These are phyloP conservation scores for Pseudomyrmex concolor DNA, from an alignment of 1,140 invertebrate species.

Conservation along the genomic window DNA sequence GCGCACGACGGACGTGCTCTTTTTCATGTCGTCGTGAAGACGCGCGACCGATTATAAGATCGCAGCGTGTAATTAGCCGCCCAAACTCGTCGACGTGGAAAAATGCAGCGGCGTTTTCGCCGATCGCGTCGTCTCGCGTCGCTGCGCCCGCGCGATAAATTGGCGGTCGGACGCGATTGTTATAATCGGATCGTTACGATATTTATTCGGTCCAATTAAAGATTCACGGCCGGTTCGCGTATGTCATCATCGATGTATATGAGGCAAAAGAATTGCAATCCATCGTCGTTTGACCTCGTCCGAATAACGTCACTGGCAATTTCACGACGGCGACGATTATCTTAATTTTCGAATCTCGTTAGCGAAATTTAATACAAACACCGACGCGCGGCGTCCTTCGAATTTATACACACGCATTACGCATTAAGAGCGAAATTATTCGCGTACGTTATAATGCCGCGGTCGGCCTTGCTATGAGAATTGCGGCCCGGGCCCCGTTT, in stretches of 20 bases:
- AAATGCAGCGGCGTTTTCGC: slow-evolving; percentile 32
- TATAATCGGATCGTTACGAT: slow-evolving; percentile 33
- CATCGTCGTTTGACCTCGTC: slow-evolving; percentile 29
- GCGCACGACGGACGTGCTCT: not conserved
- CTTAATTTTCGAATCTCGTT: slow-evolving; percentile 59
- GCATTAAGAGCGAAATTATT: slow-evolving; percentile 59
- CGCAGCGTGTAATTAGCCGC: slow-evolving; percentile 62
- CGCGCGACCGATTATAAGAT: slow-evolving; percentile 49
- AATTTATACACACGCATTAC: slow-evolving; percentile 52
- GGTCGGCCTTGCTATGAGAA: slow-evolving; percentile 63
- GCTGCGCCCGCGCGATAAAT: slow-evolving; percentile 8
- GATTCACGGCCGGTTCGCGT: slow-evolving; percentile 19
- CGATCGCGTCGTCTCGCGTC: not conserved
- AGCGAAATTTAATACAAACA: slow-evolving; percentile 58
- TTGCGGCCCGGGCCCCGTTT: slow-evolving; percentile 50
- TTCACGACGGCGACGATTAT: slow-evolving; percentile 34
- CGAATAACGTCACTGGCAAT: slow-evolving; percentile 48
- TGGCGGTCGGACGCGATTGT: slow-evolving; percentile 9
- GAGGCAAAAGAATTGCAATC: slow-evolving; percentile 4
- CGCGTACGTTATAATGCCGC: slow-evolving; percentile 47
- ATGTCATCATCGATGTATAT: slow-evolving; percentile 16
- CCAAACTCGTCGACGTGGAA: slow-evolving; percentile 49
- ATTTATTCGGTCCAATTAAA: slow-evolving; percentile 52
- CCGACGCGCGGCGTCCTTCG: slow-evolving; percentile 33
- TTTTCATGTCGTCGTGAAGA: not conserved